phyloP scores from a whole-genome alignment of 2,113 vertebrate species.

The Mungos mungo region DNA sequence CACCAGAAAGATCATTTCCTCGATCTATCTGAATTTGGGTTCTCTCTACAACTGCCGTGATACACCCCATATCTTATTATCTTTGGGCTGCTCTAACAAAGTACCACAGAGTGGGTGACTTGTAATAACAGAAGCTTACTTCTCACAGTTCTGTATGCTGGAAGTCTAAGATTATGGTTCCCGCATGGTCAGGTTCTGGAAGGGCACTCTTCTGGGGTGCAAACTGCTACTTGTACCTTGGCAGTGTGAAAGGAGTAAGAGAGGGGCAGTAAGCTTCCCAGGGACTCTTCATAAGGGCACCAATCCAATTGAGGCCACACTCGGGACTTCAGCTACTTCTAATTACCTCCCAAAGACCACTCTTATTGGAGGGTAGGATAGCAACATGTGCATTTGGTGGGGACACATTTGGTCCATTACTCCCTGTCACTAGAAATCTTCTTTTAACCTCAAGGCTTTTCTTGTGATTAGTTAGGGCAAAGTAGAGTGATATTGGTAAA shows the following conservation, averaged over 20 bases:
- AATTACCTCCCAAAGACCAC: background rate
- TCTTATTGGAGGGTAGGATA: background rate
- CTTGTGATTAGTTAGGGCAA: background rate
- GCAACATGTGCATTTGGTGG: background rate
- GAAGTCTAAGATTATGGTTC: background rate
- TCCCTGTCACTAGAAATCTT: background rate
- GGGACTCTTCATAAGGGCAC: background rate
- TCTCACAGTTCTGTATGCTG: background rate
- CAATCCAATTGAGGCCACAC: background rate
- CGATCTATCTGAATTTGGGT: background rate
- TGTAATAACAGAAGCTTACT: background rate
- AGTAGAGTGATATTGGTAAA: background rate
- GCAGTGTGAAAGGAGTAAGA: background rate
- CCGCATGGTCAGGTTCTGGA: background rate
- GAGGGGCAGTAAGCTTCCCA: background rate
- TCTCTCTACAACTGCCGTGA: background rate
- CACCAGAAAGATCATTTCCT: background rate
- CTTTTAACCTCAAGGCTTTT: background rate
- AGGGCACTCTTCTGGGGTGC: background rate
- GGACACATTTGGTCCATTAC: background rate
- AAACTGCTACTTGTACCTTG: background rate
- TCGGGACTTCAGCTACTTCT: background rate
- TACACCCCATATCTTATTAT: background rate
- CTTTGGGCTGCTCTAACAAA: background rate
- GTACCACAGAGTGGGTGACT: background rate